A percentile compares a stretch with the other conserved stretches of the same genome.
Conservation (phyloP, 1,140 invertebrate species). For the Ceratina australensis region DNA sequence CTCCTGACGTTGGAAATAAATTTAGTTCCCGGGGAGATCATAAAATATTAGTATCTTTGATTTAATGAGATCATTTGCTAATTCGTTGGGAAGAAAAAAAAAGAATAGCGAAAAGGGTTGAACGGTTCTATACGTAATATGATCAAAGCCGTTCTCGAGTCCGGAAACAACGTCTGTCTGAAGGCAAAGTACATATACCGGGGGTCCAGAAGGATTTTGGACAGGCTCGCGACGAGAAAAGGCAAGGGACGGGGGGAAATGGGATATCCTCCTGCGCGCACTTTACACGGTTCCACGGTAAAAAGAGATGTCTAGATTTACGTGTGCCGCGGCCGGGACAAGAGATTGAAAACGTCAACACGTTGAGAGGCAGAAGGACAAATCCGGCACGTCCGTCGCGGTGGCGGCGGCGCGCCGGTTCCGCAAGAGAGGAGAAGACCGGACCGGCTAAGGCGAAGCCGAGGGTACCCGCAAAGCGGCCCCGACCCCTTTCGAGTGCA, state of each 20-base stretch:
- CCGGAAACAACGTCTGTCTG: not conserved
- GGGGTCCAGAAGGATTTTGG: constrained; percentile 1
- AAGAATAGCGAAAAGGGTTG: too few relatives aligned
- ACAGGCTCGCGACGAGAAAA: not conserved
- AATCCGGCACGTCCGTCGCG: constrained; percentile 41
- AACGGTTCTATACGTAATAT: not conserved
- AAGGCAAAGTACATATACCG: not conserved
- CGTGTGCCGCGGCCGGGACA: constrained; percentile 41
- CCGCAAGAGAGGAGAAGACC: constrained; percentile 40
- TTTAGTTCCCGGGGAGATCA: too few relatives aligned
- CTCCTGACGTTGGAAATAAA: too few relatives aligned
- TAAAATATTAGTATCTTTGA: too few relatives aligned
- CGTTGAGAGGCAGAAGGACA: constrained; percentile 64
- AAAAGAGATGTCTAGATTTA: constrained; percentile 47
- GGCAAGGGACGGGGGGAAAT: not conserved
- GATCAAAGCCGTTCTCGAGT: not conserved
- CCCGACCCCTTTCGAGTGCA: constrained; percentile 36
- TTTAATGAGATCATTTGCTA: too few relatives aligned
- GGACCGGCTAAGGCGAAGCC: too few relatives aligned
- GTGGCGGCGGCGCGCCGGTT: constrained; percentile 20
- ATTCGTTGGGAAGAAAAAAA: too few relatives aligned
- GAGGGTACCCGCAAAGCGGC: constrained; percentile 26
- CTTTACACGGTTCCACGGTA: constrained; percentile 29
- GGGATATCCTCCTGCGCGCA: constrained; percentile 26
- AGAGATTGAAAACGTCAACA: constrained; percentile 72